Conservation (phyloP, 1,140 invertebrate genomes). For the Daktulosphaira vitifoliae region DNA sequence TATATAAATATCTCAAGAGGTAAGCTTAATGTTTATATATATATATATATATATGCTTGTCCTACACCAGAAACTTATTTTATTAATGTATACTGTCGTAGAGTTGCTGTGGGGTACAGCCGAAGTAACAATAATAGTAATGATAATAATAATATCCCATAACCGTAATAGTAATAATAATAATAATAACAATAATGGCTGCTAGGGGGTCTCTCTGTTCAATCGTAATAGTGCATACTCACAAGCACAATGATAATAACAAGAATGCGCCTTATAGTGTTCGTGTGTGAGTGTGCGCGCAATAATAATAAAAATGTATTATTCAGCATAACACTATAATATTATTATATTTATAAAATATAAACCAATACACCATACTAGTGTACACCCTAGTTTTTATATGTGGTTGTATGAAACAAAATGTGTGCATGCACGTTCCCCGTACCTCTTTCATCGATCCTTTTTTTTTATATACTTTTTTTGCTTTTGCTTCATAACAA, state of each 20-base stretch:
- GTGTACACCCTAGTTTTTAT: slow-evolving; percentile 3
- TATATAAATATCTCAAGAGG: background rate
- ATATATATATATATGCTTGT: slow-evolving; percentile 13
- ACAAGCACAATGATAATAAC: slow-evolving; percentile 33
- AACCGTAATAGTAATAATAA: background rate
- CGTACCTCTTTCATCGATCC: slow-evolving; percentile 21
- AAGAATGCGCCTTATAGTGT: slow-evolving; percentile 30
- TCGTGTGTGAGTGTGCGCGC: slow-evolving; percentile 23
- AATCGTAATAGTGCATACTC: slow-evolving; percentile 28
- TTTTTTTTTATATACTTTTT: slow-evolving; percentile 5
- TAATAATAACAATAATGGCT: slow-evolving; percentile 29
- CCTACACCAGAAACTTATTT: slow-evolving; percentile 26
- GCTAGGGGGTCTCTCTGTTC: slow-evolving; percentile 27
- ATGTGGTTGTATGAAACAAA: slow-evolving; percentile 28
- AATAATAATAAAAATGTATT: slow-evolving; percentile 34
- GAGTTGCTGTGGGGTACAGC: slow-evolving; percentile 29
- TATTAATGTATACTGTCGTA: slow-evolving; percentile 13
- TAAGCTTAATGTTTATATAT: background rate
- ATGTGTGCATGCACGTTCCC: slow-evolving; percentile 24
- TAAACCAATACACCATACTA: slow-evolving; percentile 31
- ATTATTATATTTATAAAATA: slow-evolving; percentile 33
- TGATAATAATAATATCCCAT: slow-evolving; percentile 25
- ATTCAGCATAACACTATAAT: slow-evolving; percentile 29
- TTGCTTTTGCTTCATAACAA: background rate
- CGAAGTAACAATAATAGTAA: slow-evolving; percentile 25